phyloP scores from a whole-genome alignment of 1,140 invertebrate species.

The Ectropis grisescens region DNA sequence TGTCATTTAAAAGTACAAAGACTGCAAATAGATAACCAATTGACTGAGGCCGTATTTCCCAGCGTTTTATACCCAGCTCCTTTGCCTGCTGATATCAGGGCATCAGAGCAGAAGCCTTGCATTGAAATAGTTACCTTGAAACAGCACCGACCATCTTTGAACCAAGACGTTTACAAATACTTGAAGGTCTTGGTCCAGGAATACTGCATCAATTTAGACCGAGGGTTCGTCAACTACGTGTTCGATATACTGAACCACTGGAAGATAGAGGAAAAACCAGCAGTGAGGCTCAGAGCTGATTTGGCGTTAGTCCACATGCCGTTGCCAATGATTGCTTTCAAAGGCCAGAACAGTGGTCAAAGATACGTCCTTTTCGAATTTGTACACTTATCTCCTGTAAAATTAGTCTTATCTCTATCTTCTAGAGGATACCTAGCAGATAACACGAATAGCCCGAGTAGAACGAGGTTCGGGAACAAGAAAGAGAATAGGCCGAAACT shows the following conservation, averaged over 20 bases:
- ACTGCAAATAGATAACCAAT: constrained; percentile 84
- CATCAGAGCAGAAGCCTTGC: constrained; percentile 73
- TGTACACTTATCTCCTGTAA: constrained; percentile 78
- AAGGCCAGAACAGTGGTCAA: constrained; percentile 40
- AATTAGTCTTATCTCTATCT: constrained; percentile 78
- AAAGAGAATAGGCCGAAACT: constrained; percentile 65
- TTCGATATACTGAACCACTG: constrained; percentile 73
- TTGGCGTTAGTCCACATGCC: constrained; percentile 72
- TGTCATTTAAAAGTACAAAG: constrained; percentile 78
- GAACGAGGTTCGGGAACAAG: constrained; percentile 56
- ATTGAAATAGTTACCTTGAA: constrained; percentile 78
- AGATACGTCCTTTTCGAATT: constrained; percentile 73
- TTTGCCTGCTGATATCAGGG: constrained; percentile 29
- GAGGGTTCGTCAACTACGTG: constrained; percentile 77
- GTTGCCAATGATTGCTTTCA: constrained; percentile 59
- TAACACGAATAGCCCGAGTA: constrained; percentile 40
- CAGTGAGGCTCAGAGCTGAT: constrained; percentile 70
- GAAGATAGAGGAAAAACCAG: constrained; percentile 68
- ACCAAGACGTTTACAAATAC: constrained; percentile 77
- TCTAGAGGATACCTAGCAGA: constrained; percentile 71
- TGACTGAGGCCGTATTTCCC: constrained; percentile 81
- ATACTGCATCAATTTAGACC: constrained; percentile 81
- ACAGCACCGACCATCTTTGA: constrained; percentile 65
- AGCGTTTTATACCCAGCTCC: constrained; percentile 78
- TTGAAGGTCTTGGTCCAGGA: constrained; percentile 80